Evolutionary conservation across 1,140 invertebrate genomes (phyloP).

Genomic region (Cephus cinctus): DNA sequence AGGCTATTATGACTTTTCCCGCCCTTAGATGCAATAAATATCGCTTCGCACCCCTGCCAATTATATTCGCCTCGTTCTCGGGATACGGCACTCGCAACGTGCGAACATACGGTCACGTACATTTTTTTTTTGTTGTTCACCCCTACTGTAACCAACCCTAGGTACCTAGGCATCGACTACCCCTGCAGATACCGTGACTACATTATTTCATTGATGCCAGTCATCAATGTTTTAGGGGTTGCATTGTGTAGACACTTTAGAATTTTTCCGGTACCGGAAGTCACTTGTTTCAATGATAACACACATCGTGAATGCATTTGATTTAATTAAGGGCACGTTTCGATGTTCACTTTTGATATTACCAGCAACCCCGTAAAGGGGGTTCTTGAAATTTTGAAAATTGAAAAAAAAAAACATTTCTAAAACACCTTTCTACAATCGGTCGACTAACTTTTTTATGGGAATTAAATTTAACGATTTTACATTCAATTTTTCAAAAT

Average conservation of each 20-base stretch:
- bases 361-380: no score
- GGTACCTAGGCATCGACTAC: slow-evolving; percentile 19
- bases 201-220: slow-evolving; percentile 43
- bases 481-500: no score
- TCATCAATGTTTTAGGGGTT: slow-evolving; percentile 11
- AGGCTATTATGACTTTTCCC: slow-evolving; percentile 49
- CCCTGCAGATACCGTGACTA: slow-evolving; percentile 34
- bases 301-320: slow-evolving; percentile 14
- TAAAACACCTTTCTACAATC: no score
- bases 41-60: slow-evolving; percentile 46
- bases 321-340: slow-evolving; percentile 18
- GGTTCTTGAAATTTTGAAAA: no score
- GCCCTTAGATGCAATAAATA: slow-evolving; percentile 47
- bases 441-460: no score
- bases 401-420: no score
- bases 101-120: slow-evolving; percentile 44
- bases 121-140: background rate
- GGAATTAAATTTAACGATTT: no score
- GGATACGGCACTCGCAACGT: slow-evolving; percentile 30
- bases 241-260: background rate
- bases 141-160: slow-evolving; percentile 6
- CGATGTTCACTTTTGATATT: no score
- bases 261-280: background rate
- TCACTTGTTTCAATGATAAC: background rate
- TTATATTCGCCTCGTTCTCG: slow-evolving; percentile 35